Conservation (phyloP, 2,113 vertebrate genomes). For the Equus przewalskii region DNA sequence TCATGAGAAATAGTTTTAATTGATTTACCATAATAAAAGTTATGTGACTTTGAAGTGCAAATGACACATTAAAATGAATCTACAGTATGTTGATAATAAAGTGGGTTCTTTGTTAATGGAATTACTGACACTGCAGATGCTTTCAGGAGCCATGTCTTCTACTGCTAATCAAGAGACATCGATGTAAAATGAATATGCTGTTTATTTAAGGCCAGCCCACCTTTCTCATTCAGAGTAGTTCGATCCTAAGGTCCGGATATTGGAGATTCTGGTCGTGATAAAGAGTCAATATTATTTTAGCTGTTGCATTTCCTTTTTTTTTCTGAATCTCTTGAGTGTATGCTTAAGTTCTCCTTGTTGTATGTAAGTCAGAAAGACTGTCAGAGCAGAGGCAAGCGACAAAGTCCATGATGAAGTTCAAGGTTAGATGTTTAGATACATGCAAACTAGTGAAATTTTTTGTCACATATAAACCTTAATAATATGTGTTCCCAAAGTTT, state of each 20-base stretch:
- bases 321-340: not conserved
- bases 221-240: slow-evolving; percentile 52
- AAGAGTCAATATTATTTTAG: not conserved
- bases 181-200: slow-evolving; percentile 82
- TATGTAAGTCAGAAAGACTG: not conserved
- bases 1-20: slow-evolving; percentile 94
- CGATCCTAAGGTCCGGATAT: not conserved
- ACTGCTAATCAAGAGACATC: slow-evolving; percentile 87
- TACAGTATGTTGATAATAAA: slow-evolving; percentile 91
- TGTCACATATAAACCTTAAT: not conserved
- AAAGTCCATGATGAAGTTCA: not conserved
- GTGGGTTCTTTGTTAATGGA: slow-evolving; percentile 91
- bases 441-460: not conserved
- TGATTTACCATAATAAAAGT: slow-evolving; percentile 94
- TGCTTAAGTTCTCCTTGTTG: not conserved
- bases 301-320: not conserved
- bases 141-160: slow-evolving; percentile 86
- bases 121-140: slow-evolving; percentile 90
- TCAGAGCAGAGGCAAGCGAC: not conserved
- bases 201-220: slow-evolving; percentile 83
- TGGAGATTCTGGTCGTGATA: not conserved
- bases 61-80: slow-evolving; percentile 93
- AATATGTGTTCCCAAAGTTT: not conserved
- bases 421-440: not conserved
- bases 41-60: slow-evolving; percentile 93